Base-by-base conservation (phyloP, 2,888 invertebrate genomes). In the Ennomos quercinarius region DNA sequence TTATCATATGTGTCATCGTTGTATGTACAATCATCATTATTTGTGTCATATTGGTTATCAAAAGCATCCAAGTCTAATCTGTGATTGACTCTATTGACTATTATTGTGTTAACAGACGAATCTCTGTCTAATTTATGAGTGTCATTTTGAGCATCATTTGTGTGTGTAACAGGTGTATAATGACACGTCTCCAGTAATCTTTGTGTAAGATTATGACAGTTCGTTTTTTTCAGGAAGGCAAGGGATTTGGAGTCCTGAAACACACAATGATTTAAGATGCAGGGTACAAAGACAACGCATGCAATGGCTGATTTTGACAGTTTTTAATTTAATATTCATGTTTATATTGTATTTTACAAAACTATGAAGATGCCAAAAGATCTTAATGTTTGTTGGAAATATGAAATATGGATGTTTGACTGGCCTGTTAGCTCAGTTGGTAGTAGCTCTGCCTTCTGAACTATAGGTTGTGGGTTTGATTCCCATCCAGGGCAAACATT, bases 231-330 rank as follows among this genome's bases (percentile, higher is more conserved):
- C 0, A 42, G 10, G 0, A 9, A 38, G 10, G 51, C 3, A 1
- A 41, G 5, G 0, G 52, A 35, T 61, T 66, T 67, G 9, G 41
- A 11, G 10, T 71, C 66, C 77, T 77, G 63, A 8, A 67, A 69
- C 27, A 11, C 11, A 39, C n/a, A 41, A 46, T 27, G 6, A 27
- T 27, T 4, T 27, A 27, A 17, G n/a, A n/a, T n/a, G n/a, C n/a
- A n/a, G n/a, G n/a, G n/a, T n/a, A n/a, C n/a, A n/a, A n/a, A n/a
- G n/a, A n/a, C n/a, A n/a, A n/a, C n/a, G n/a, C n/a, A n/a, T n/a
- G n/a, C n/a, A n/a, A n/a, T n/a, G n/a, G n/a, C n/a, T n/a, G n/a
- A n/a, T n/a, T n/a, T n/a, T n/a, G n/a, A n/a, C n/a, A n/a, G n/a
- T n/a, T n/a, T n/a, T n/a, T n/a, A n/a, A n/a, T n/a, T n/a, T n/a